Evolutionary conservation across 1,140 invertebrate species (phyloP).

Genomic region (Drosophila ironensis): DNA sequence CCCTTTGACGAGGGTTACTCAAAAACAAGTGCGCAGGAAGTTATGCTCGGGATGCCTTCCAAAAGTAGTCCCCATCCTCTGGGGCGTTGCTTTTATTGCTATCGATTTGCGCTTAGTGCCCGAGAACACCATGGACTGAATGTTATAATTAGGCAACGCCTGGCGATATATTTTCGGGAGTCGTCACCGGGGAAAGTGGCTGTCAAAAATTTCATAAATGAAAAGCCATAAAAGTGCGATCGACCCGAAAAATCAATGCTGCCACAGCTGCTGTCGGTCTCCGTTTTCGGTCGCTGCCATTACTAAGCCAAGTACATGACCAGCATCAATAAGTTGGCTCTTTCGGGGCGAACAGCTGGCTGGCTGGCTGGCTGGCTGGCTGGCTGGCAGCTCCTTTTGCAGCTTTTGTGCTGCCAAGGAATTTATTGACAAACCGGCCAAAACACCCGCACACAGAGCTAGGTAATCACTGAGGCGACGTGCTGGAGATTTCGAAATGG

Average conservation of each 20-base stretch:
- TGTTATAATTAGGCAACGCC: constrained; percentile 28
- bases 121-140: constrained; percentile 4
- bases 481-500: constrained; percentile 5
- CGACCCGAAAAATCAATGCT: constrained; percentile 63
- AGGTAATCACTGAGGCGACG: constrained; percentile 60
- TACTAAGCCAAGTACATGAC: constrained; percentile 60
- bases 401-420: constrained; percentile 42
- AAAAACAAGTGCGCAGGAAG: constrained; percentile 8
- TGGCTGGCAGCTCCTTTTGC: too few relatives aligned
- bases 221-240: constrained; percentile 67
- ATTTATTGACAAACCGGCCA: constrained; percentile 58
- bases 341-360: constrained; percentile 57
- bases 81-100: constrained; percentile 5
- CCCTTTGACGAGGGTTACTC: constrained; percentile 28
- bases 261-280: constrained; percentile 49
- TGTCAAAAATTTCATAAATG: constrained; percentile 69
- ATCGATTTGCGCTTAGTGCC: constrained; percentile 10
- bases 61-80: background rate
- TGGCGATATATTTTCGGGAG: background rate
- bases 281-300: background rate
- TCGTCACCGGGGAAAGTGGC: constrained; percentile 15
- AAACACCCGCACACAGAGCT: too few relatives aligned
- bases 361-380: too few relatives aligned
- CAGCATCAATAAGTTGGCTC: constrained; percentile 70
- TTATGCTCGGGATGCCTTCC: background rate